Evolutionary conservation across 1,140 invertebrate species (phyloP), one percentile per base, ranked within the genome.

Genomic region (Trachymyrmex septentrionalis): DNA sequence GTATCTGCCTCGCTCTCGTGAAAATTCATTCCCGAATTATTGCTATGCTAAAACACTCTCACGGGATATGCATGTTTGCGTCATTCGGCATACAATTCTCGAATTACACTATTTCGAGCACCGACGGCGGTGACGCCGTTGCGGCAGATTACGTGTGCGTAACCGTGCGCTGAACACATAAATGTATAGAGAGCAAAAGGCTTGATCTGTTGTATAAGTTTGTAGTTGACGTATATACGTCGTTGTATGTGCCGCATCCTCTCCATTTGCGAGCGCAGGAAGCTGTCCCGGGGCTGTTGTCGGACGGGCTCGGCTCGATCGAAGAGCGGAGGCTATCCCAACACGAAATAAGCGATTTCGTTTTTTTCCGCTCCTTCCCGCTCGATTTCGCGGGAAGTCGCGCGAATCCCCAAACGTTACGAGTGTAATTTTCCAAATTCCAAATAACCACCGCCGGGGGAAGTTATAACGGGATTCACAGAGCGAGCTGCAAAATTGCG

Each of bases 201-300:
- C 91, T 92, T 92, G 91, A 92, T 92, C 91, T 92, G 91, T 92
- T 92, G 91, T 92, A 91, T 55, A 92, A 92, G 89, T 87, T 88
- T 90, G 91, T 92, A 92, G 91, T 84, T 92, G 87, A 92, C 85
- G 90, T 75, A 9, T 92, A 78, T 90, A 82, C 88, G 80, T 90
- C 88, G 87, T 92, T 91, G 87, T 91, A 91, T 92, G 88, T 91
- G 87, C 85, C 86, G 90, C 90, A 91, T 91, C 87, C 78, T 87
- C 81, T 87, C 38, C 80, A 61, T 86, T 80, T 77, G 87, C 73
- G 82, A 71, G 69, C 73, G 75, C 89, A 82, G 85, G 81, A 50
- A 21, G 77, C 55, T 5, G 21, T 59, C 24, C 59, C 59, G 61
- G 24, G 27, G 44, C 44, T 71, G 82, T 82, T 69, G 57, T 21